These are phyloP conservation scores for Drosophila nr. medialis DNA, from an alignment of 2,888 invertebrate species.

Conservation along the genomic window DNA sequence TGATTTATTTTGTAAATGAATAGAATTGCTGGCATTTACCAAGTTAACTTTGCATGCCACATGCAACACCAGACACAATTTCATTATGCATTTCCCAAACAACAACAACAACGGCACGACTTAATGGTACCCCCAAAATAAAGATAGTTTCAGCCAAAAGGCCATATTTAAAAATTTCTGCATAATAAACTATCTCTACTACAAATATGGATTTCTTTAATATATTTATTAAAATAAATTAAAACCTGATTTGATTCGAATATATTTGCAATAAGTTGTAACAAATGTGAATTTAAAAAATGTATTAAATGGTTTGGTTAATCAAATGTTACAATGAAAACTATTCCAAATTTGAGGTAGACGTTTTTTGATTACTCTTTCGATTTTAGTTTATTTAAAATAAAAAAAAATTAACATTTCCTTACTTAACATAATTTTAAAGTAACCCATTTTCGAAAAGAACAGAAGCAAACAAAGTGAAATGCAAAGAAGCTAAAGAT, in stretches of 20 bases:
- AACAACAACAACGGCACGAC: constrained; percentile 21
- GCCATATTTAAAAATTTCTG: not conserved
- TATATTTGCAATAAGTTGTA: not conserved
- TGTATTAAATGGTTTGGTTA: not conserved
- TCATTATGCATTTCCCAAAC: constrained; percentile 19
- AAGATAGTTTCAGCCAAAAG: not conserved
- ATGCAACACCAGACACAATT: constrained; percentile 66
- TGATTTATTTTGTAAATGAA: constrained; percentile 79
- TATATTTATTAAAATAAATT: not conserved
- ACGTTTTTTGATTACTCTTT: not conserved
- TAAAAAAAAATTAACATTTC: not conserved
- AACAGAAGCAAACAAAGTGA: not conserved
- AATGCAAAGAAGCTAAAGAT: not conserved
- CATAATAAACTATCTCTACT: not conserved
- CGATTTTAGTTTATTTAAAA: not conserved
- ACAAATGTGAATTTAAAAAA: not conserved
- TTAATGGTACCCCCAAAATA: constrained; percentile 10
- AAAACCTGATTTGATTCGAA: not conserved
- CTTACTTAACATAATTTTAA: no score
- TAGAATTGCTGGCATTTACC: constrained; percentile 74
- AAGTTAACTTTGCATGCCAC: constrained; percentile 73
- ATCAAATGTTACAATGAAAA: not conserved
- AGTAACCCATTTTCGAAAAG: not conserved
- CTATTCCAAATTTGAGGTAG: fast-evolving
- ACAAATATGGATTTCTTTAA: not conserved